Evolutionary conservation across 2,113 vertebrate genomes (phyloP), one percentile per base, ranked within the genome.

Genomic region (Argyrosomus japonicus): DNA sequence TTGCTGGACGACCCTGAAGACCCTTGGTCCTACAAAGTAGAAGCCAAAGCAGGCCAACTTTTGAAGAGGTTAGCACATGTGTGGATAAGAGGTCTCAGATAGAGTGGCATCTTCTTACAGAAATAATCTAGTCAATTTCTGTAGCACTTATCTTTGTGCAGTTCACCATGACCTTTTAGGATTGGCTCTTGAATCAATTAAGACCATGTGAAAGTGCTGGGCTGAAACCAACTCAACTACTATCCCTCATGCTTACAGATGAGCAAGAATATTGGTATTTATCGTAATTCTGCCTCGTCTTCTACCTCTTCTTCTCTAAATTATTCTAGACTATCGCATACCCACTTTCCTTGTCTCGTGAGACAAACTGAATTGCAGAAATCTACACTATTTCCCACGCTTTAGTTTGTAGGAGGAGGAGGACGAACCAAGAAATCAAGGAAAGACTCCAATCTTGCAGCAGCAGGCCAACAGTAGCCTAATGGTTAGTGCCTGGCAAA

Each of bases 381-480:
- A 72, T 54, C 21, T 57, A 3, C 62, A 4, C 15, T 57, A 53
- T 82, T 76, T 86, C 45, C 57, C 57, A 79, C 29, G 5, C 19
- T 60, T 54, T 6, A 19, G 51, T 80, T 68, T 68, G 6, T 5
- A 5, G 25, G 58, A 51, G 36, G 47, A 82, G 27, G n/a, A 36
- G 32, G 32, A 36, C 21, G n/a, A 58, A 58, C 60, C 63, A 56
- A 61, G 32, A 62, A 74, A 83, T 70, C 36, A 74, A 57, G 40
- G 27, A 79, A 47, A 57, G 21, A 65, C 61, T 29, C 14, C 5
- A 21, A 82, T 72, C 60, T 11, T 74, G 27, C 18, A 86, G 67
- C 74, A 84, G 67, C 53, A 84, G 82, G 43, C 75, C 48, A 76
- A 91, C 81, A 43, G 85, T 87, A 93, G 88, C 83, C 70, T 77